Conservation (phyloP, 2,113 vertebrate species). For the Spilogale gracilis region DNA sequence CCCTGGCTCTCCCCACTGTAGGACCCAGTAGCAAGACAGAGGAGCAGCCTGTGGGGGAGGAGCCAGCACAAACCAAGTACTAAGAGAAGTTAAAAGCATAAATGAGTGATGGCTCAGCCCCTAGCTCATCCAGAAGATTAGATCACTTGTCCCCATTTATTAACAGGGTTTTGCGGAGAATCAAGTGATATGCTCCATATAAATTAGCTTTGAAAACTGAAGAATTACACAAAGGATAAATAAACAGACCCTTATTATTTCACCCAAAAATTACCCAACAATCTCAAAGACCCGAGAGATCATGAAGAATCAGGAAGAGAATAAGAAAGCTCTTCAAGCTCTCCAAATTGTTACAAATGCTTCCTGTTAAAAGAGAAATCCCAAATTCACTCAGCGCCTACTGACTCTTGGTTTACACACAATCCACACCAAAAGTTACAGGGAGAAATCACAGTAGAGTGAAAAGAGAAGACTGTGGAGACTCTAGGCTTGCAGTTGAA, state of each 20-base stretch:
- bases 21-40: background rate
- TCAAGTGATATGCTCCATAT: no score
- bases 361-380: background rate
- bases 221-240: background rate
- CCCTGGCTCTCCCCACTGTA: background rate
- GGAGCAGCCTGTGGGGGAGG: background rate
- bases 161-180: background rate
- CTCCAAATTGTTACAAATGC: background rate
- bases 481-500: background rate
- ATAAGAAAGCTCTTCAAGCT: background rate
- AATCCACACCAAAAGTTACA: background rate
- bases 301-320: background rate
- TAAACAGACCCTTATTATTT: background rate
- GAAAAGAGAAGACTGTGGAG: background rate
- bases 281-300: background rate
- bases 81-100: background rate
- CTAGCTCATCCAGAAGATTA: background rate
- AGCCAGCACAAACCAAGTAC: no score
- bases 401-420: background rate
- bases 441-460: background rate
- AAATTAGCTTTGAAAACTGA: background rate
- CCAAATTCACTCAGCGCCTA: background rate
- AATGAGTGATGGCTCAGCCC: background rate
- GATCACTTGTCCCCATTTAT: background rate
- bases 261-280: background rate